Conservation (phyloP, 2,888 invertebrate genomes). For the Tinea pellionella region DNA sequence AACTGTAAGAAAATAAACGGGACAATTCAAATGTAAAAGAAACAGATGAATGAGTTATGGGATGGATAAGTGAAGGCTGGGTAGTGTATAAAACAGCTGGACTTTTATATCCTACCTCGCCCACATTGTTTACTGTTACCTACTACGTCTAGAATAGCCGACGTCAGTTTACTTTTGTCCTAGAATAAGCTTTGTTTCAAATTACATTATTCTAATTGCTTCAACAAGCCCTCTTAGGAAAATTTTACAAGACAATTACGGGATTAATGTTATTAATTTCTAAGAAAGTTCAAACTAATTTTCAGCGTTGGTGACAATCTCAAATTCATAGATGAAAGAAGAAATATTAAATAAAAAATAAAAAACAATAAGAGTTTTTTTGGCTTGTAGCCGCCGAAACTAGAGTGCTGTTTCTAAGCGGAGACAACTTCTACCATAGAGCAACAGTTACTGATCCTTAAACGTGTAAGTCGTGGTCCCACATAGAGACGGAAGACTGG, state of each 20-base stretch:
- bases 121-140: slow-evolving; percentile 21
- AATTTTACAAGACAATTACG: not conserved
- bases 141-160: not conserved
- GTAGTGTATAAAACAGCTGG: slow-evolving; percentile 33
- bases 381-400: too few relatives aligned
- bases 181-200: not conserved
- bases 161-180: slow-evolving; percentile 5
- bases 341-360: too few relatives aligned
- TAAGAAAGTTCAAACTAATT: too few relatives aligned
- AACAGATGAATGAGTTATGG: slow-evolving; percentile 12
- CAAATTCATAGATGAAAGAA: too few relatives aligned
- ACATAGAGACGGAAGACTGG: too few relatives aligned
- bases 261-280: too few relatives aligned
- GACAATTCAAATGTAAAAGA: not conserved
- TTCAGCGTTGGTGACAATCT: too few relatives aligned
- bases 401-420: too few relatives aligned
- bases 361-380: too few relatives aligned
- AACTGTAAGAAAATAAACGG: not conserved
- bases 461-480: too few relatives aligned
- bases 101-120: slow-evolving; percentile 29
- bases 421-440: too few relatives aligned
- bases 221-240: not conserved
- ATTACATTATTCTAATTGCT: not conserved
- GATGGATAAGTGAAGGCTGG: slow-evolving; percentile 10
- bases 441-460: too few relatives aligned